Percentiles rank a stretch among this genome's conserved stretches.
Evolutionary conservation across 2,888 invertebrate species (phyloP).

Genomic region (Phengaris alcon): DNA sequence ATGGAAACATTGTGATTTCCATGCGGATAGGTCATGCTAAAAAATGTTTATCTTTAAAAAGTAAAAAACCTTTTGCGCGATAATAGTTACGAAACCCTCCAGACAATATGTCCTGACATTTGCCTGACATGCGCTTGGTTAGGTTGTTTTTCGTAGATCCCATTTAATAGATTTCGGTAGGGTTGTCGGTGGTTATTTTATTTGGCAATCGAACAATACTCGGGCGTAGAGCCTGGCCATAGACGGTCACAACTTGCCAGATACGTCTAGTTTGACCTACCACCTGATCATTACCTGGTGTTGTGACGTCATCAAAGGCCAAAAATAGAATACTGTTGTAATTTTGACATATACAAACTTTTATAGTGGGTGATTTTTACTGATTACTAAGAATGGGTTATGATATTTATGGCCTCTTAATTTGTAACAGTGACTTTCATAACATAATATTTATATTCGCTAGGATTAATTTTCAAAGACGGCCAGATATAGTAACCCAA

Average conservation of each 20-base stretch:
- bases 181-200: slow-evolving; percentile 7
- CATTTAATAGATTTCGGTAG: background rate
- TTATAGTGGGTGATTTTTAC: background rate
- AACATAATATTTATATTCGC: too few species aligned
- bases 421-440: background rate
- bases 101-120: too few species aligned
- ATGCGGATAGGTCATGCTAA: too few species aligned
- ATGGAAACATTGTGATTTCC: too few species aligned
- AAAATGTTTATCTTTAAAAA: too few species aligned
- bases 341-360: background rate
- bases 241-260: slow-evolving; percentile 17
- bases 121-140: too few species aligned
- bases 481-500: too few species aligned
- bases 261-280: slow-evolving; percentile 19
- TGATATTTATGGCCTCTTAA: background rate
- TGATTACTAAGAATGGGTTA: background rate
- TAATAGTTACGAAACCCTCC: background rate
- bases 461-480: too few species aligned
- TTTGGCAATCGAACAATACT: slow-evolving; percentile 18
- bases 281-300: slow-evolving; percentile 16
- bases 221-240: background rate
- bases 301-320: slow-evolving; percentile 20
- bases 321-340: slow-evolving; percentile 2
- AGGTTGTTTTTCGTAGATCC: too few species aligned
- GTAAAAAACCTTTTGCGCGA: too few species aligned